A percentile compares a stretch with the other conserved stretches of the same genome.
Evolutionary conservation across 1,140 invertebrate species (phyloP).

Genomic region (Drosophila biarmipes): DNA sequence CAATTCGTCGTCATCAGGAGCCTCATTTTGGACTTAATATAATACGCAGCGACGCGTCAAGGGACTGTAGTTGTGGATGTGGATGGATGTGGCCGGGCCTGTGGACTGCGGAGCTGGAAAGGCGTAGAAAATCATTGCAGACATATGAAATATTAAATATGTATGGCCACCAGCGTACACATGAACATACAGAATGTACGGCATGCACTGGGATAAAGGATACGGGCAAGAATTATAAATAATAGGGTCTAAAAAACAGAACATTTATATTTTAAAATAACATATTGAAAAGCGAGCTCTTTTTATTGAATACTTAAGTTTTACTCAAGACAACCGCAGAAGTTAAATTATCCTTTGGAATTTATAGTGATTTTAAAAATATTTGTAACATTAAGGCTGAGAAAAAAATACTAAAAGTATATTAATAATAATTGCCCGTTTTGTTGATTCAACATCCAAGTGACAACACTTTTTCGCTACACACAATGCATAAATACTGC

Average conservation of each 20-base stretch:
- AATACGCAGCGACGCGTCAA: constrained; percentile 74
- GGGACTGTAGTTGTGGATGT: constrained; percentile 31
- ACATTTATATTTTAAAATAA: neutral
- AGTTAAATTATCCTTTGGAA: too few species aligned
- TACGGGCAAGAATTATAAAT: neutral
- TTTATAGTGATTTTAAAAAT: too few species aligned
- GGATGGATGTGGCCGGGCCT: constrained; percentile 13
- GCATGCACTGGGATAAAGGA: neutral
- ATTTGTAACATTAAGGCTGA: too few species aligned
- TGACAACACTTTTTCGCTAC: too few species aligned
- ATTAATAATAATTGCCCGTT: too few species aligned
- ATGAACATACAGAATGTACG: constrained; percentile 21
- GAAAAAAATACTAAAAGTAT: too few species aligned
- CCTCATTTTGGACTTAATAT: constrained; percentile 82
- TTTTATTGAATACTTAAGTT: too few species aligned
- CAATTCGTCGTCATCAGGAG: constrained; percentile 81
- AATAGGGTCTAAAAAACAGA: neutral
- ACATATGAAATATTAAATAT: constrained; percentile 84
- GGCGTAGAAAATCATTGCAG: constrained; percentile 79
- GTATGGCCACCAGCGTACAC: constrained; percentile 51
- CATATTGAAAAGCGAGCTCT: too few species aligned
- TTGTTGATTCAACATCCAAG: neutral
- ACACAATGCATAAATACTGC: neutral
- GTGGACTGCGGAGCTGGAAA: constrained; percentile 25
- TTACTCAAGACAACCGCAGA: too few species aligned